These are phyloP conservation scores for Phalacrocorax aristotelis DNA, from an alignment of 2,113 vertebrate species.

Conservation along the genomic window DNA sequence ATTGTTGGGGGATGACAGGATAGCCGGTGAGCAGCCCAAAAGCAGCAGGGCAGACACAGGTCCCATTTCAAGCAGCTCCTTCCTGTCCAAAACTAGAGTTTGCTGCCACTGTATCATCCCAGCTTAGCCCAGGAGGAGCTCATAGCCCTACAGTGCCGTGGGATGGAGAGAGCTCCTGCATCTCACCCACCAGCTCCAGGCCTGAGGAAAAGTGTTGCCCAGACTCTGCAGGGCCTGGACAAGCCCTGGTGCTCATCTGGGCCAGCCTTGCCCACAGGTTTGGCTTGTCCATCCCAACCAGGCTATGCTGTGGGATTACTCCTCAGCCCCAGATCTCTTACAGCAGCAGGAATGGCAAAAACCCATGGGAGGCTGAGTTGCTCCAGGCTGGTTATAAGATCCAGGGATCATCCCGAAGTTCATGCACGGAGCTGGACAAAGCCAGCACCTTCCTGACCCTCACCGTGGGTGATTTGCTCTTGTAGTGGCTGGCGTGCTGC, in stretches of 20 bases:
- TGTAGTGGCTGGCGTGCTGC: slow-evolving; percentile 98
- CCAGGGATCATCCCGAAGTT: background rate
- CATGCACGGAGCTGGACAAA: background rate
- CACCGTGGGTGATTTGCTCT: slow-evolving; percentile 98
- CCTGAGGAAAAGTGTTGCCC: background rate
- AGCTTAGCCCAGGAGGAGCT: background rate
- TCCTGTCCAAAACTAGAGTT: background rate
- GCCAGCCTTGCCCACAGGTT: background rate
- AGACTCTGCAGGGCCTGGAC: background rate
- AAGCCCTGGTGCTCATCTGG: background rate
- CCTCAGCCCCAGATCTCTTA: background rate
- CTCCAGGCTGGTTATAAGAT: background rate
- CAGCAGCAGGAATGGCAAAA: background rate
- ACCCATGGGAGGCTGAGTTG: fast-evolving
- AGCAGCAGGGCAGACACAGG: background rate
- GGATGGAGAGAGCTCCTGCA: background rate
- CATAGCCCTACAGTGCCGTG: fast-evolving
- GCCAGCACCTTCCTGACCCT: background rate
- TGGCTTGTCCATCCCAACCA: background rate
- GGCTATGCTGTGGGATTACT: background rate
- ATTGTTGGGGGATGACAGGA: background rate
- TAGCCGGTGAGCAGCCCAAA: background rate
- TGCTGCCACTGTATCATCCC: background rate
- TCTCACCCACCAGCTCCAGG: background rate
- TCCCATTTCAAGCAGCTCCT: background rate